Evolutionary conservation across 2,797 vertebrate genomes (phyloP), one percentile per base, ranked within the genome.

Genomic region (Falco biarmicus): DNA sequence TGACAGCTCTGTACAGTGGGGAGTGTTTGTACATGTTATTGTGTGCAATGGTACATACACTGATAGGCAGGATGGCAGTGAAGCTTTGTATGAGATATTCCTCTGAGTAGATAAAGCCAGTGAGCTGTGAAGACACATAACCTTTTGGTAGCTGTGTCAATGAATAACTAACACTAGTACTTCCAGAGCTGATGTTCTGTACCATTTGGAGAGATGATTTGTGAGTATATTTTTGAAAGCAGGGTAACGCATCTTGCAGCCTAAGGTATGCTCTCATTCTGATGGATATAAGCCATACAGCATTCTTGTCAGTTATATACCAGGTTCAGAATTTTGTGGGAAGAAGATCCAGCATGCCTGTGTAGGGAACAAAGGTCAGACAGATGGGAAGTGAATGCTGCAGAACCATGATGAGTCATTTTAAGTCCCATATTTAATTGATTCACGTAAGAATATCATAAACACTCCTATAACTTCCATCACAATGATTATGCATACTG

Each of bases 401-500:
- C 73, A 84, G 80, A 86, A 57, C 76, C 56, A 48, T 17, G 50
- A 83, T 90, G 78, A 95, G 75, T 95, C 81, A 96, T 93, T 94
- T 88, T 15, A 74, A 74, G 93, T 83, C 63, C 51, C n/a, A 8
- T 63, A 76, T 96, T 82, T 90, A 92, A 93, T 82, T 92, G 84
- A 94, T 94, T 77, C 53, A 71, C 78, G 50, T 77, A 77, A 80
- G 60, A 95, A 74, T 91, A 89, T 95, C 51, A 89, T 92, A 92
- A 97, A 85, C 68, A 75, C 32, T 90, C 57, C 77, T 83, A 11
- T 96, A 87, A 77, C 88, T 89, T 94, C 93, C 88, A 85, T 91
- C 71, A 77, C 75, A 83, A 20, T 90, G 84, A 95, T 95, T 95
- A 93, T 89, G 84, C 86, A 89, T 93, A 92, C 71, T 87, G 84